Conservation (phyloP, 2,797 vertebrate genomes). For the Epinephelus awoara region DNA sequence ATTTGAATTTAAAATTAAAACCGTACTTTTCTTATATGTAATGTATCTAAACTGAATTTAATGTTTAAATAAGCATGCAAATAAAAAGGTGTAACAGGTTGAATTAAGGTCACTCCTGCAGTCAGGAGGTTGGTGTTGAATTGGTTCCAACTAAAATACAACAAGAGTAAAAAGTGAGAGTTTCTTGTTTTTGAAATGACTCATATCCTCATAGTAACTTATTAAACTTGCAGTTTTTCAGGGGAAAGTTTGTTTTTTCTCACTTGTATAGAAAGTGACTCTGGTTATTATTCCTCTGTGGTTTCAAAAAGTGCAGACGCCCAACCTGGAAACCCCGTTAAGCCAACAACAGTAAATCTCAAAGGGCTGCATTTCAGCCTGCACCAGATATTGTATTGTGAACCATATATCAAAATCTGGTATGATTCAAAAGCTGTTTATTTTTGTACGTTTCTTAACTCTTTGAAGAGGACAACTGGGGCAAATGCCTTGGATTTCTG, state of each 20-base stretch:
- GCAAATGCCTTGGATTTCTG: conserved; percentile 32
- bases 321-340: conserved; percentile 62
- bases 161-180: neutral
- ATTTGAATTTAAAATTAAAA: neutral
- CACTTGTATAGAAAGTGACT: conserved; percentile 8
- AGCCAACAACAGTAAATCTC: conserved; percentile 57
- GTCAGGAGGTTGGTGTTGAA: neutral
- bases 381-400: conserved; percentile 34
- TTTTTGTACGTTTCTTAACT: conserved; percentile 42
- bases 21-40: neutral
- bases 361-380: conserved; percentile 43
- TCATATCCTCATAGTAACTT: neutral
- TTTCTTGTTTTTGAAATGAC: conserved; percentile 10
- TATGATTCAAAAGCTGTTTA: conserved; percentile 35
- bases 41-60: neutral
- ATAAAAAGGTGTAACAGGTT: neutral
- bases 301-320: conserved; percentile 31
- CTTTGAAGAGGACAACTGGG: conserved; percentile 21
- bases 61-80: neutral
- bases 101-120: neutral
- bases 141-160: neutral
- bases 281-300: conserved; percentile 45
- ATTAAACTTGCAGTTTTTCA: conserved; percentile 21
- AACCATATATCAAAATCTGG: conserved; percentile 39
- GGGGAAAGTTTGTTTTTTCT: neutral